phyloP scores from a whole-genome alignment of 2,113 vertebrate species.

The Labeo catla region DNA sequence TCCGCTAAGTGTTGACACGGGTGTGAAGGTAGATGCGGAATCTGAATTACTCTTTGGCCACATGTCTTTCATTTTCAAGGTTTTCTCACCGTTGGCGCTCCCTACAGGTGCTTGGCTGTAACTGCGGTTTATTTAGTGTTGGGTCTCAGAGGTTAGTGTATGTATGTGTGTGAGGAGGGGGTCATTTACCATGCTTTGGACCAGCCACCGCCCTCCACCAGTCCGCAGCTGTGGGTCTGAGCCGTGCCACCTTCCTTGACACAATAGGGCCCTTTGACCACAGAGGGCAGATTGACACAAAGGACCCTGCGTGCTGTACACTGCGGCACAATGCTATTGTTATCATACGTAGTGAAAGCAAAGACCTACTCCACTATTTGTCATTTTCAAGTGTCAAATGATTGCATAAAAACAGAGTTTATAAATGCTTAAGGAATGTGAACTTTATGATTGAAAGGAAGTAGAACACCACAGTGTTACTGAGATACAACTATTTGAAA shows the following conservation, averaged over 20 bases:
- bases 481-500: no score
- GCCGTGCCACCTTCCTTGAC: constrained; percentile 73
- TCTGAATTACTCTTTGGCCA: constrained; percentile 19
- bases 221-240: constrained; percentile 74
- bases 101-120: constrained; percentile 32
- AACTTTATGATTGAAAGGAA: neutral
- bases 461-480: neutral
- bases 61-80: neutral
- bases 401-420: constrained; percentile 22
- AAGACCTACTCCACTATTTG: constrained; percentile 36
- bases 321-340: constrained; percentile 48
- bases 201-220: constrained; percentile 69
- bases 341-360: neutral
- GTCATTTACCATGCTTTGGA: constrained; percentile 54
- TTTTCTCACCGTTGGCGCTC: constrained; percentile 40
- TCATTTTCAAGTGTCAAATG: constrained; percentile 21
- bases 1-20: neutral
- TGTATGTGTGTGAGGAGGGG: constrained; percentile 18
- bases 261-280: constrained; percentile 73
- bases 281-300: constrained; percentile 64
- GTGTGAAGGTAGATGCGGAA: neutral
- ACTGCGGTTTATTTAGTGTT: constrained; percentile 15
- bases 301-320: constrained; percentile 44
- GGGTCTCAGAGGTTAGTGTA: constrained; percentile 1
- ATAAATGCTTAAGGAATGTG: neutral